phyloP scores from a whole-genome alignment of 2,113 vertebrate genomes.

The Leiothrix lutea region DNA sequence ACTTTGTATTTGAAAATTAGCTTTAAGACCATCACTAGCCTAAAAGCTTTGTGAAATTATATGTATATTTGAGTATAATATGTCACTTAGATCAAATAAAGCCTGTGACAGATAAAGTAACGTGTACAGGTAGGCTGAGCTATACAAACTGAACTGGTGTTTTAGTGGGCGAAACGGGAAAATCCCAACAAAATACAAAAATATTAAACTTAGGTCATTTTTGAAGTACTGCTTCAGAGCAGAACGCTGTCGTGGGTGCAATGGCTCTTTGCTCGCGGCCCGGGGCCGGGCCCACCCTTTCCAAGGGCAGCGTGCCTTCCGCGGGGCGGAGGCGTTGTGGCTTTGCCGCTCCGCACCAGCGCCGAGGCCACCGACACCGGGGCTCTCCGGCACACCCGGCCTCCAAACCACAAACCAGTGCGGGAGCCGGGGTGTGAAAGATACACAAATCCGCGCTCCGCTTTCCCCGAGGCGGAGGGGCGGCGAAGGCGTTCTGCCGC shows the following conservation, averaged over 20 bases:
- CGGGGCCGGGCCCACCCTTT: background rate
- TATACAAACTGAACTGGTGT: fast-evolving
- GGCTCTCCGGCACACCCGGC: fast-evolving
- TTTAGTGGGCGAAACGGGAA: background rate
- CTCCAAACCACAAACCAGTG: fast-evolving
- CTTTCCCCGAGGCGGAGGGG: fast-evolving
- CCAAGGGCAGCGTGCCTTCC: fast-evolving
- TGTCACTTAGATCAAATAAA: fast-evolving
- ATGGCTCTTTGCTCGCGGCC: fast-evolving
- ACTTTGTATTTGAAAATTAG: background rate
- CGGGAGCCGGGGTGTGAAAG: fast-evolving
- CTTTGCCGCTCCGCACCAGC: fast-evolving
- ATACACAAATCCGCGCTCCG: fast-evolving
- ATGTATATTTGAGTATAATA: background rate
- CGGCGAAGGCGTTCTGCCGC: too few relatives aligned
- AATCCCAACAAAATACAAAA: background rate
- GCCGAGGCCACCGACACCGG: fast-evolving
- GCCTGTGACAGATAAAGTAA: too few relatives aligned
- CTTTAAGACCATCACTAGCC: background rate
- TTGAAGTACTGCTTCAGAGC: background rate
- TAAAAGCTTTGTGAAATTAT: background rate
- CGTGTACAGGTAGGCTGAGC: background rate
- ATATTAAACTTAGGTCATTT: fast-evolving
- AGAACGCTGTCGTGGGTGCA: fast-evolving
- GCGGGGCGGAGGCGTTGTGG: fast-evolving